phyloP scores from a whole-genome alignment of 1,140 invertebrate species.

The Trichonephila inaurata region DNA sequence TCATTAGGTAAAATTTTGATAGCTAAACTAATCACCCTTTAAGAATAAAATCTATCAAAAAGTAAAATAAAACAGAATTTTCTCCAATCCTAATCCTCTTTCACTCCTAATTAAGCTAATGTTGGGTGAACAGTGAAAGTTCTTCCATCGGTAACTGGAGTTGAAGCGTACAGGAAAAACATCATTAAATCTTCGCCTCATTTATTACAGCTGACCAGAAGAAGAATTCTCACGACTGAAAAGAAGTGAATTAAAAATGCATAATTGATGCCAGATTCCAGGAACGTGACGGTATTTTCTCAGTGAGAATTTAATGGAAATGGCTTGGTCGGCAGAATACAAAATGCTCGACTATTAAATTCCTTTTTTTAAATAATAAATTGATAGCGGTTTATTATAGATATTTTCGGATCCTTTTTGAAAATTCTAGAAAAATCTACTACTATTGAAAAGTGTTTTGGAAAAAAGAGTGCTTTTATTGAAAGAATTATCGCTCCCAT shows the following conservation, averaged over 20 bases:
- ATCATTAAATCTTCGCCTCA: conserved; percentile 58
- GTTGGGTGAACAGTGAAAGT: conserved; percentile 1
- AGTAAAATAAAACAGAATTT: neutral
- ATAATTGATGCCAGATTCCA: conserved; percentile 37
- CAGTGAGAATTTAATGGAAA: neutral
- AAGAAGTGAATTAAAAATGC: conserved; percentile 49
- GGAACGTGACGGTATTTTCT: neutral
- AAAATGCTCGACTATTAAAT: neutral
- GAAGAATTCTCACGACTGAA: conserved; percentile 7
- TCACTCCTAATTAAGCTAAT: conserved; percentile 57
- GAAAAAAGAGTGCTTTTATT: too few relatives aligned
- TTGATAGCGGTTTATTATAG: neutral
- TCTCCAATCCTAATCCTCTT: conserved; percentile 27
- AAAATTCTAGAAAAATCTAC: neutral
- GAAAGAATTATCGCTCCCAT: too few relatives aligned
- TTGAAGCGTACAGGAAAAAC: neutral
- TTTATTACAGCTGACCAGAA: neutral
- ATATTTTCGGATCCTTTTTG: neutral
- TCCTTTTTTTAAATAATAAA: neutral
- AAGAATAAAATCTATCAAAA: neutral
- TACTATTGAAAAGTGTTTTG: neutral
- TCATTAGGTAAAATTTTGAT: conserved; percentile 5
- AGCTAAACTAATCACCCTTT: neutral
- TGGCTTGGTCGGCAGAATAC: neutral
- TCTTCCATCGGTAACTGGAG: neutral